phyloP scores from a whole-genome alignment of 2,888 invertebrate genomes.

The Pristionchus japonicus region DNA sequence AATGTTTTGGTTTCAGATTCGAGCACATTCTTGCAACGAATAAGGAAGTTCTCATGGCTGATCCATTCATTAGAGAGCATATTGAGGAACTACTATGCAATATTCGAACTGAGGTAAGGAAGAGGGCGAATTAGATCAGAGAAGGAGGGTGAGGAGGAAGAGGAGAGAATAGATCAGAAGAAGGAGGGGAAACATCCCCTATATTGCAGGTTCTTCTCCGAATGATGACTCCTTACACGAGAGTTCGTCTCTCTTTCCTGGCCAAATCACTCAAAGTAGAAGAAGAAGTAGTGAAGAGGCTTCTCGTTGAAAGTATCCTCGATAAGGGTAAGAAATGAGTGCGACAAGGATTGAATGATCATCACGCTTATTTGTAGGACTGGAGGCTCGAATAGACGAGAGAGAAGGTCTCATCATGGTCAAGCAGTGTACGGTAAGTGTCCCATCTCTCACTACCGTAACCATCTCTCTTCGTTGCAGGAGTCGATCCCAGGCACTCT shows the following conservation, averaged over 20 bases:
- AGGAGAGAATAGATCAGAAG: background rate
- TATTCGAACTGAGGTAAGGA: slow-evolving; percentile 87
- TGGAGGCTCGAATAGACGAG: slow-evolving; percentile 57
- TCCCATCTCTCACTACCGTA: background rate
- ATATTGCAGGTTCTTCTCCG: slow-evolving; percentile 86
- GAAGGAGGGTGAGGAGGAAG: background rate
- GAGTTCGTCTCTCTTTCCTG: slow-evolving; percentile 97
- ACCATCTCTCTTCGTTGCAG: background rate
- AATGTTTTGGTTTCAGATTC: slow-evolving; percentile 79
- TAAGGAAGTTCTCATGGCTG: slow-evolving; percentile 96
- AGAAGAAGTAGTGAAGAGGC: slow-evolving; percentile 88
- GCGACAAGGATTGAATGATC: background rate
- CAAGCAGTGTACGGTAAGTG: background rate
- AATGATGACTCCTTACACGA: slow-evolving; percentile 95
- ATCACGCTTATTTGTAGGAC: slow-evolving; percentile 33
- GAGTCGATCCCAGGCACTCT: background rate
- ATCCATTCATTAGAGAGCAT: slow-evolving; percentile 97
- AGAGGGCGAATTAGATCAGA: background rate
- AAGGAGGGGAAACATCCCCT: too few species aligned
- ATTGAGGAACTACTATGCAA: slow-evolving; percentile 87
- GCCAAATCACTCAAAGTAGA: slow-evolving; percentile 82
- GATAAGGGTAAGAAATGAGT: slow-evolving; percentile 85
- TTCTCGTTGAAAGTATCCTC: slow-evolving; percentile 96
- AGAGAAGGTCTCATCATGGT: slow-evolving; percentile 50
- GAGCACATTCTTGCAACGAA: slow-evolving; percentile 94